Percentiles rank a stretch among this genome's conserved stretches.
Conservation (phyloP, 2,888 invertebrate species). For the Theretra japonica region DNA sequence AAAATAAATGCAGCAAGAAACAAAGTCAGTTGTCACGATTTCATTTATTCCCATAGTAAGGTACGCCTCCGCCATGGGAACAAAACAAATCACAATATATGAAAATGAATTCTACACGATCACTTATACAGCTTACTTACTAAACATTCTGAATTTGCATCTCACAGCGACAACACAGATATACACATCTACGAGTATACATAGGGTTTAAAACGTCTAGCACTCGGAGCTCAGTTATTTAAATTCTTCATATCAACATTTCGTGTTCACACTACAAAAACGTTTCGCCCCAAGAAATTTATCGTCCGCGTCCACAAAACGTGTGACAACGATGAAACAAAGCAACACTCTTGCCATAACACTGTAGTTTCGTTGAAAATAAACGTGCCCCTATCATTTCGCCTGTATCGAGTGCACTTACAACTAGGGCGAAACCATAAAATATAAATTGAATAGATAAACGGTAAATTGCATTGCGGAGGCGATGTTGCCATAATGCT, state of each 20-base stretch:
- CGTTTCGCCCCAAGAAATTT: background rate
- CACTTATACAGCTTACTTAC: background rate
- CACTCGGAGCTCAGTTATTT: background rate
- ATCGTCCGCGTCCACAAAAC: background rate
- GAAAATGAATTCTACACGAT: slow-evolving; percentile 3
- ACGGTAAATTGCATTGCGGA: slow-evolving; percentile 58
- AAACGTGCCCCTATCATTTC: slow-evolving; percentile 60
- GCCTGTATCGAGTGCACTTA: slow-evolving; percentile 57
- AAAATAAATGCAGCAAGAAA: background rate
- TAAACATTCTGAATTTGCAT: slow-evolving; percentile 7
- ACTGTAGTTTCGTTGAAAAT: slow-evolving; percentile 41
- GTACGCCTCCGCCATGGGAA: background rate
- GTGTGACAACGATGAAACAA: slow-evolving; percentile 3
- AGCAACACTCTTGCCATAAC: slow-evolving; percentile 33
- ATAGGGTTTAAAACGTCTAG: background rate
- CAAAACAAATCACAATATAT: background rate
- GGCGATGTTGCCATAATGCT: slow-evolving; percentile 53
- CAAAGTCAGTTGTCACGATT: slow-evolving; percentile 9
- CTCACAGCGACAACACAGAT: background rate
- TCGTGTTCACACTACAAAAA: background rate
- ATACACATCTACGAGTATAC: background rate
- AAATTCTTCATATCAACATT: background rate
- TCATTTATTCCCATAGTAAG: slow-evolving; percentile 8
- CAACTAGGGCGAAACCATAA: slow-evolving; percentile 72
- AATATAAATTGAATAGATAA: slow-evolving; percentile 79